Evolutionary conservation across 2,797 vertebrate genomes (phyloP).

Genomic region (Onychomys torridus): DNA sequence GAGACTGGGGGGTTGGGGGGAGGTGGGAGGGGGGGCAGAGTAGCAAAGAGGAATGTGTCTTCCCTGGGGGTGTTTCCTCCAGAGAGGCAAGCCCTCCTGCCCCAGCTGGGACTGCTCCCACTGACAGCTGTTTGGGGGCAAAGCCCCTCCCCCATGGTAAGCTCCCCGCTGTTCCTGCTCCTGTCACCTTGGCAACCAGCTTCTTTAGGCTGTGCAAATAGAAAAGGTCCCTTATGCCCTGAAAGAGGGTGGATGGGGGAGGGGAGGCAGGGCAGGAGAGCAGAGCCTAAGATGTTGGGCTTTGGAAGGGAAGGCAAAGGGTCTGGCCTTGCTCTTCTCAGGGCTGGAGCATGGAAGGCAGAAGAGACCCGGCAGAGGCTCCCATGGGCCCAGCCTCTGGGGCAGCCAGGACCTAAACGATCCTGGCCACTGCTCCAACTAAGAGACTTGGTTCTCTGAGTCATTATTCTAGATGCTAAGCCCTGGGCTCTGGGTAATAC

Average conservation of each 20-base stretch:
- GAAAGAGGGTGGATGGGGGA: constrained; percentile 71
- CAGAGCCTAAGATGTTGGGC: constrained; percentile 66
- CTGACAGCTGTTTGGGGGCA: constrained; percentile 85
- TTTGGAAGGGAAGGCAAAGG: constrained; percentile 42
- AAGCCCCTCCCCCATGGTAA: constrained; percentile 81
- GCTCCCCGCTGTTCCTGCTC: constrained; percentile 83
- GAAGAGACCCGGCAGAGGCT: constrained; percentile 24
- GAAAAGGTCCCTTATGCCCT: constrained; percentile 84
- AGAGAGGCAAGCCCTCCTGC: constrained; percentile 64
- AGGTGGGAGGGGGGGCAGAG: background rate
- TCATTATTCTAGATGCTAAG: constrained; percentile 38
- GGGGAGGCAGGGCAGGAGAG: constrained; percentile 64
- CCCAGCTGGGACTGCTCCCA: constrained; percentile 82
- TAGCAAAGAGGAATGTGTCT: constrained; percentile 53
- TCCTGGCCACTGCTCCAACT: background rate
- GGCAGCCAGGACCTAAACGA: background rate
- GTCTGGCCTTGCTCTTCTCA: constrained; percentile 21
- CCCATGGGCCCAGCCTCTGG: constrained; percentile 25
- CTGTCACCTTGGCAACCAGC: constrained; percentile 83
- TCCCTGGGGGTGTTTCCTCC: constrained; percentile 64
- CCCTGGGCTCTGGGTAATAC: background rate
- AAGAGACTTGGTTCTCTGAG: constrained; percentile 16
- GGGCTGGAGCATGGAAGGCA: background rate
- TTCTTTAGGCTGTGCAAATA: constrained; percentile 83
- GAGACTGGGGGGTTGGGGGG: background rate